Conservation (phyloP, 2,113 vertebrate species). For the Aphelocoma coerulescens region DNA sequence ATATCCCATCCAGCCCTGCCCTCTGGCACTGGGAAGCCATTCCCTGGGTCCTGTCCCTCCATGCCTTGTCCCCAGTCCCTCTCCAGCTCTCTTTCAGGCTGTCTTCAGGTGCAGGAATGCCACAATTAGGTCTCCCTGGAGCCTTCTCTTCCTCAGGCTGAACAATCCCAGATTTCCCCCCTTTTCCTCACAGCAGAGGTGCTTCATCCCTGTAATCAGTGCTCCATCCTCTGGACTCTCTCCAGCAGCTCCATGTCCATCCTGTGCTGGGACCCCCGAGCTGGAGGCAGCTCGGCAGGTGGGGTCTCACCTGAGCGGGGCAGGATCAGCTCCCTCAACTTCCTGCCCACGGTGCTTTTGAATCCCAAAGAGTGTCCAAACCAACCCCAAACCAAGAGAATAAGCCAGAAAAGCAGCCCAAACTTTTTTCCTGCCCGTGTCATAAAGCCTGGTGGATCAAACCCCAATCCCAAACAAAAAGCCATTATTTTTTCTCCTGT, state of each 20-base stretch:
- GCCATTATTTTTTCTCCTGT: background rate
- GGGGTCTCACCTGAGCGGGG: background rate
- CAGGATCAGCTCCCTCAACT: background rate
- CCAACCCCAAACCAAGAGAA: background rate
- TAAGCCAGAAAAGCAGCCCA: background rate
- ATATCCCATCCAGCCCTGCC: fast-evolving
- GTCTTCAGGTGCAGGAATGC: background rate
- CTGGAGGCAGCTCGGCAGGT: background rate
- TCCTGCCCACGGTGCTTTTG: background rate
- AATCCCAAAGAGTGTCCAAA: background rate
- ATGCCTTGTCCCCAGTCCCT: background rate
- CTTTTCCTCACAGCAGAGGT: background rate
- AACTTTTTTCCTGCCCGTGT: fast-evolving
- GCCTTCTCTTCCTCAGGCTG: background rate
- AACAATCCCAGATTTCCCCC: background rate
- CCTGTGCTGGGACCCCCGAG: fast-evolving
- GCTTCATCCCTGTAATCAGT: background rate
- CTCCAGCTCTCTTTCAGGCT: background rate
- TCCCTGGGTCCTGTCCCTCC: background rate
- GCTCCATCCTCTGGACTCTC: background rate
- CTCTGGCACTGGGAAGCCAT: background rate
- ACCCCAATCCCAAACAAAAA: background rate
- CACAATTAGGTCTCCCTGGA: background rate
- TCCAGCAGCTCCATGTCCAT: background rate
- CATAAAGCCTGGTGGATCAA: background rate